Evolutionary conservation across 2,113 vertebrate species (phyloP).

Genomic region (Plecturocebus donacophilus): DNA sequence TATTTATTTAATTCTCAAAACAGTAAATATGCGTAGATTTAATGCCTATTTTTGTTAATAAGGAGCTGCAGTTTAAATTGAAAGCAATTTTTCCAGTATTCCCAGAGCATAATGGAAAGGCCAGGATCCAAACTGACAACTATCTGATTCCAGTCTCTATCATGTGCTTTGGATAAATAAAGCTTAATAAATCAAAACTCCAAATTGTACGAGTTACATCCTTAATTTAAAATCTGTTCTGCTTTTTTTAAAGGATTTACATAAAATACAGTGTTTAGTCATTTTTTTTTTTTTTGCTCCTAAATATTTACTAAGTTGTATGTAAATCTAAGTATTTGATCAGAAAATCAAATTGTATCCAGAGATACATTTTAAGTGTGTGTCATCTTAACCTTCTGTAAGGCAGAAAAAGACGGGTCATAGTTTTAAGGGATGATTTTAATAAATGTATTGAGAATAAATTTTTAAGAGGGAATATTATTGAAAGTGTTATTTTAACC

Average conservation of each 20-base stretch:
- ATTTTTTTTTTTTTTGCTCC: not conserved
- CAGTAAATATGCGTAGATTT: not conserved
- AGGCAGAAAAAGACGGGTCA: fast-evolving
- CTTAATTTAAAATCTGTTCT: not conserved
- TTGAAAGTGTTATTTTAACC: not conserved
- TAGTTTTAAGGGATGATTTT: not conserved
- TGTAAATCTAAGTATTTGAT: not conserved
- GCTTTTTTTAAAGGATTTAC: not conserved
- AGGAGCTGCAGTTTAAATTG: not conserved
- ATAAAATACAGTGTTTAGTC: not conserved
- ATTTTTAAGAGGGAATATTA: not conserved
- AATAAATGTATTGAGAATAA: not conserved
- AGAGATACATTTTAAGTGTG: not conserved
- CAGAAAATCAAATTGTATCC: not conserved
- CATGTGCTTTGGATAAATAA: not conserved
- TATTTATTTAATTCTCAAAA: not conserved
- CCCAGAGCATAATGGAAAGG: not conserved
- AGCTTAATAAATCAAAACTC: not conserved
- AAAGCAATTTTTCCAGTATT: not conserved
- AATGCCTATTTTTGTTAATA: not conserved
- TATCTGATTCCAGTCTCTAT: not conserved
- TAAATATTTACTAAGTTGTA: not conserved
- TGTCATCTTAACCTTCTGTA: not conserved
- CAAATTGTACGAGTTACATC: not conserved
- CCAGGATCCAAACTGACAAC: not conserved